Conservation (phyloP, 2,888 invertebrate genomes). For the Miltochrista miniata region DNA sequence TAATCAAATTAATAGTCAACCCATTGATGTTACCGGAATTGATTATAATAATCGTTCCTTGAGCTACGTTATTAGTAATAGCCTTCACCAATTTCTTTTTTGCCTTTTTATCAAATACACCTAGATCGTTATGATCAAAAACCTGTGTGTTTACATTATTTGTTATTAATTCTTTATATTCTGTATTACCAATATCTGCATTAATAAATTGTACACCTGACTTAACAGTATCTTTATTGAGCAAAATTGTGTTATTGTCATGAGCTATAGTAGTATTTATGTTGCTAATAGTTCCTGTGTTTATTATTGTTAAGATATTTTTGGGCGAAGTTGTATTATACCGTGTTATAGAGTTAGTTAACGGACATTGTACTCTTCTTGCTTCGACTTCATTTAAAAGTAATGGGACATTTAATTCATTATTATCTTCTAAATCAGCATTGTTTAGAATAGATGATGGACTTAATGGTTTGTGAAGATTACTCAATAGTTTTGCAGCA, state of each 20-base stretch:
- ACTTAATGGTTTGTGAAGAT: no score
- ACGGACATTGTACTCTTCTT: no score
- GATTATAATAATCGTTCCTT: not conserved
- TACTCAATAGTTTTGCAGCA: no score
- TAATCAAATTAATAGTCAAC: not conserved
- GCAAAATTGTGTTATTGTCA: not conserved
- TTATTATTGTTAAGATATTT: not conserved
- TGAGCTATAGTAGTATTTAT: not conserved
- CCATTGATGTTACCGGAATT: conserved; percentile 1
- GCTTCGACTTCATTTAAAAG: no score
- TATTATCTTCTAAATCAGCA: no score
- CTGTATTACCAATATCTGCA: not conserved
- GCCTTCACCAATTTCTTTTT: not conserved
- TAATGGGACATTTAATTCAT: no score
- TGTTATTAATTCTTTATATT: not conserved
- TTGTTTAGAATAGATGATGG: no score
- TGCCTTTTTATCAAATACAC: not conserved
- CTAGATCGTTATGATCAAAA: not conserved
- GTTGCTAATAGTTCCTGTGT: not conserved
- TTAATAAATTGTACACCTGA: not conserved
- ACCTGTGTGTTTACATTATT: not conserved
- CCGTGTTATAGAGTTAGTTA: not conserved
- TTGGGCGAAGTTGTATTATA: not conserved
- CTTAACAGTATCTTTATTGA: not conserved
- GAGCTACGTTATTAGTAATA: not conserved